A percentile compares a stretch with the other conserved stretches of the same genome.
phyloP scores from a whole-genome alignment of 2,888 invertebrate species.

The Coenonympha arcania region DNA sequence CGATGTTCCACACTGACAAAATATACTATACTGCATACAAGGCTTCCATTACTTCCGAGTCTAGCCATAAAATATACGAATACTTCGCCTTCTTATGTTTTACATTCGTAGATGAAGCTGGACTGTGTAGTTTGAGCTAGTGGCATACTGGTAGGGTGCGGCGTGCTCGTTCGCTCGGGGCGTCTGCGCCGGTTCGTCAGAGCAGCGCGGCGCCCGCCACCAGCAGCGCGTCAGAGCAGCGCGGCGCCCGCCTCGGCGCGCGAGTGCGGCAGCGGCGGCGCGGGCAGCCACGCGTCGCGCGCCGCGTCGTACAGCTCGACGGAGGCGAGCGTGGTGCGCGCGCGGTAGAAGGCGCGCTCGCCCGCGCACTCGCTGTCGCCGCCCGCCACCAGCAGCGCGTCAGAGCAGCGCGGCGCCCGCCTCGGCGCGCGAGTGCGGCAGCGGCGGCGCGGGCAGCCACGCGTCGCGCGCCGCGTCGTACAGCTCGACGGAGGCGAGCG shows the following conservation, averaged over 20 bases:
- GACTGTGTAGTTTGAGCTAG: no score
- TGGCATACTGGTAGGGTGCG: no score
- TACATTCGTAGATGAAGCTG: no score
- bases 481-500: conserved; percentile 86
- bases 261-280: conserved; percentile 80
- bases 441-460: conserved; percentile 85
- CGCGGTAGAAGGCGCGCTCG: conserved; percentile 82
- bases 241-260: no score
- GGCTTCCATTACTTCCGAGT: no score
- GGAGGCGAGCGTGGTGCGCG: conserved; percentile 85
- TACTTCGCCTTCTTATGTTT: no score
- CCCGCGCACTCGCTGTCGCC: conserved; percentile 87
- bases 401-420: conserved; percentile 88
- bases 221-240: conserved; percentile 89
- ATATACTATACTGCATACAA: no score
- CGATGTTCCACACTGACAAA: no score
- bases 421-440: conserved; percentile 87
- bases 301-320: conserved; percentile 90
- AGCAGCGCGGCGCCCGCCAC: conserved; percentile 88
- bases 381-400: conserved; percentile 86
- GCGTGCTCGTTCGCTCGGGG: no score
- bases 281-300: no score
- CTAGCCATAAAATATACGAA: no score
- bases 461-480: conserved; percentile 84
- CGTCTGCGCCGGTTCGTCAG: no score